Conservation (phyloP, 2,888 invertebrate species). For the Anticlea derivata region DNA sequence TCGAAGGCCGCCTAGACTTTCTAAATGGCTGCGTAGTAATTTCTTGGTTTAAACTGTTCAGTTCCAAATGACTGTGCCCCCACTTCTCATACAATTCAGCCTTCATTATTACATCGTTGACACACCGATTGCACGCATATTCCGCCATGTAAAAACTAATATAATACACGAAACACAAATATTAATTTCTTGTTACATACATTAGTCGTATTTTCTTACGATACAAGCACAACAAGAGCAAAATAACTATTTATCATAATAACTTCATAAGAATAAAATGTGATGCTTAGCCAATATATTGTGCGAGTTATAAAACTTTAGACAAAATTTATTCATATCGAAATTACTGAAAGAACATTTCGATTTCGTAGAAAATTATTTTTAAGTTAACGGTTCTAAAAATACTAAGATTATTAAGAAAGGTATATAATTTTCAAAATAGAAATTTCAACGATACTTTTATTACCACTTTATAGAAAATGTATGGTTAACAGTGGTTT, state of each 20-base stretch:
- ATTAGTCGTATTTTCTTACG: constrained; percentile 1
- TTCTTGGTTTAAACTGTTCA: background rate
- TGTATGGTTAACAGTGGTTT: constrained; percentile 39
- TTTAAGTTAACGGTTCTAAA: constrained; percentile 22
- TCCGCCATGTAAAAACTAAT: background rate
- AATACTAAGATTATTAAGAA: constrained; percentile 22
- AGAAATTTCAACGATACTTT: constrained; percentile 18
- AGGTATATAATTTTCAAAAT: constrained; percentile 38
- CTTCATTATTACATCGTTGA: constrained; percentile 25
- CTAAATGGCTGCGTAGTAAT: background rate
- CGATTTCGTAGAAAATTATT: constrained; percentile 20
- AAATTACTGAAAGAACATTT: constrained; percentile 14
- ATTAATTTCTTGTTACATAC: background rate
- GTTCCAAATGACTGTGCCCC: background rate
- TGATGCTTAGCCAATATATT: constrained; percentile 30
- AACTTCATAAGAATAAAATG: constrained; percentile 7
- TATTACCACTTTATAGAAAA: constrained; percentile 44
- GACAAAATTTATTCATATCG: background rate
- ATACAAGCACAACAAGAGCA: constrained; percentile 9
- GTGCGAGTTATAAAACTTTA: constrained; percentile 25
- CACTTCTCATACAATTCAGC: constrained; percentile 19
- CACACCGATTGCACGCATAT: constrained; percentile 7
- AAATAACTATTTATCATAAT: constrained; percentile 11
- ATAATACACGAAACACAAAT: background rate
- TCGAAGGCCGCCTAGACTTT: too few species aligned